Conservation (phyloP, 2,113 vertebrate genomes). For the Pungitius pungitius region DNA sequence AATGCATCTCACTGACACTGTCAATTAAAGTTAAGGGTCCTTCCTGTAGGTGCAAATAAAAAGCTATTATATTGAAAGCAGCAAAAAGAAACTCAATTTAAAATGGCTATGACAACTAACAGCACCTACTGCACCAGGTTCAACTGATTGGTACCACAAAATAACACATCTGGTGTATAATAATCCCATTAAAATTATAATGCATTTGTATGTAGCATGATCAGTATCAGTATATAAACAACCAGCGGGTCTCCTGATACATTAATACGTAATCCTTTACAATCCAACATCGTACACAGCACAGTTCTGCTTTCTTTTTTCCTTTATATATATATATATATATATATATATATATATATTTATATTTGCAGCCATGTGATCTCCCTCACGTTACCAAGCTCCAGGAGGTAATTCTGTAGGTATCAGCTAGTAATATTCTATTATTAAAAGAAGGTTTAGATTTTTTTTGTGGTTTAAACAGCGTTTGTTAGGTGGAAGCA, state of each 20-base stretch:
- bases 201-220: not conserved
- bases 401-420: not conserved
- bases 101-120: too few relatives aligned
- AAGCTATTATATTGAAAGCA: not conserved
- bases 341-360: too few relatives aligned
- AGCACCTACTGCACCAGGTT: not conserved
- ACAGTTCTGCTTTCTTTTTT: not conserved
- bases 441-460: not conserved
- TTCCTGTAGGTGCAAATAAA: not conserved
- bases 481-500: constrained; percentile 54
- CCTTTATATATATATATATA: not conserved
- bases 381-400: not conserved
- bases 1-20: not conserved
- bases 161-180: not conserved
- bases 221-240: not conserved
- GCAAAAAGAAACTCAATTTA: too few relatives aligned
- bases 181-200: not conserved
- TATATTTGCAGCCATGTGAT: not conserved
- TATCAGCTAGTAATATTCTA: not conserved
- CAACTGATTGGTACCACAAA: not conserved
- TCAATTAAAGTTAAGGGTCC: not conserved
- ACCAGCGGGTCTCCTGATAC: not conserved
- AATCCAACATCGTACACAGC: not conserved
- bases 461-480: constrained; percentile 1
- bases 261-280: not conserved